phyloP scores from a whole-genome alignment of 2,113 vertebrate genomes.

The Marcusenius ussheri region DNA sequence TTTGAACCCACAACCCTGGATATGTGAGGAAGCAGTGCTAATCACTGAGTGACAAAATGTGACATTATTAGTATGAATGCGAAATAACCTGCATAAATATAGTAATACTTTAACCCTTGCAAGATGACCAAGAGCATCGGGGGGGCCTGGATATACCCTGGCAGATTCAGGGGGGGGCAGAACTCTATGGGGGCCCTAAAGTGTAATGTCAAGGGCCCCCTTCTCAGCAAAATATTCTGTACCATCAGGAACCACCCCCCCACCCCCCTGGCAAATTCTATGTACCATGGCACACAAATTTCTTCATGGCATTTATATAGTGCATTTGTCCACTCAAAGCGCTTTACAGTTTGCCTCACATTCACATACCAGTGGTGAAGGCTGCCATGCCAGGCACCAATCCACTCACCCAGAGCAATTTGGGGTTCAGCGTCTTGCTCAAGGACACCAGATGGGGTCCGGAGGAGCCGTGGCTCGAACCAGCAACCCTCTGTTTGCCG shows the following conservation, averaged over 20 bases:
- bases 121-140: neutral
- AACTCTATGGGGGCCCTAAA: neutral
- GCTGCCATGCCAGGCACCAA: too few relatives aligned
- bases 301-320: too few relatives aligned
- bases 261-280: neutral
- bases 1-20: neutral
- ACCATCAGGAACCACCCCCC: neutral
- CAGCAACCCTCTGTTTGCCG: too few relatives aligned
- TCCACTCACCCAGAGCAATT: too few relatives aligned
- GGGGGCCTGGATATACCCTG: too few relatives aligned
- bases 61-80: neutral
- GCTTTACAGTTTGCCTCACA: too few relatives aligned
- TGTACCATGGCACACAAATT: neutral
- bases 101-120: neutral
- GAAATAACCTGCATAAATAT: neutral
- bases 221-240: neutral
- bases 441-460: too few relatives aligned
- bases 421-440: too few relatives aligned
- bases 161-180: neutral
- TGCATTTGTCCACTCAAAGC: too few relatives aligned
- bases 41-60: neutral
- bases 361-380: too few relatives aligned
- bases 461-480: too few relatives aligned
- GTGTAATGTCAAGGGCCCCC: too few relatives aligned
- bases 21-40: neutral